Percentiles rank a stretch among this genome's conserved stretches.
phyloP scores from a whole-genome alignment of 2,113 vertebrate genomes.

The Campylorhamphus procurvoides region DNA sequence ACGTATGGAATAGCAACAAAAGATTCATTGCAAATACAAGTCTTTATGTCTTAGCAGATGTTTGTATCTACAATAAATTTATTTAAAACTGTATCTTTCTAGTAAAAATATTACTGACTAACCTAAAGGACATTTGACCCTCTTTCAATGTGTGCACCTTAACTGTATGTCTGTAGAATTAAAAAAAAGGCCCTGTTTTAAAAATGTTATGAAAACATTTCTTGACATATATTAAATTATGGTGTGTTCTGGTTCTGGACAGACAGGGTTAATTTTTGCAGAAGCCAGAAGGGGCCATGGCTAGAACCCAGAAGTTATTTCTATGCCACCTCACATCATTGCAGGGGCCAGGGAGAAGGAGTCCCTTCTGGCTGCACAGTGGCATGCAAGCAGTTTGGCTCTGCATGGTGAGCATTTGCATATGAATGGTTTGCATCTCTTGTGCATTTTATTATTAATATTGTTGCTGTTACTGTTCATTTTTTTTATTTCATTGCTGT shows the following conservation, averaged over 20 bases:
- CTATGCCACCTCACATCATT: background rate
- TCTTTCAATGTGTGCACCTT: background rate
- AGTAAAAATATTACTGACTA: background rate
- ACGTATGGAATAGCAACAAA: background rate
- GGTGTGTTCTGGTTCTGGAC: background rate
- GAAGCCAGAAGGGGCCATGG: background rate
- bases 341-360: background rate
- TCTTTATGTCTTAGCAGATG: background rate
- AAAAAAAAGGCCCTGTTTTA: background rate
- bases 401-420: fast-evolving
- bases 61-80: background rate
- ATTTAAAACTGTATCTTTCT: background rate
- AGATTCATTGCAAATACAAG: background rate
- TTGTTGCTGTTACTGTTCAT: fast-evolving
- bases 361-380: fast-evolving
- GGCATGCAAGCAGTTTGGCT: fast-evolving
- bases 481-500: background rate
- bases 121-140: background rate
- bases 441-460: background rate
- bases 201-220: background rate
- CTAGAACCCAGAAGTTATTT: background rate
- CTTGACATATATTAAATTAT: background rate
- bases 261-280: background rate
- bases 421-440: background rate
- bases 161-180: background rate